Evolutionary conservation across 2,888 invertebrate species (phyloP).

Genomic region (Aspidiotus rigidus): DNA sequence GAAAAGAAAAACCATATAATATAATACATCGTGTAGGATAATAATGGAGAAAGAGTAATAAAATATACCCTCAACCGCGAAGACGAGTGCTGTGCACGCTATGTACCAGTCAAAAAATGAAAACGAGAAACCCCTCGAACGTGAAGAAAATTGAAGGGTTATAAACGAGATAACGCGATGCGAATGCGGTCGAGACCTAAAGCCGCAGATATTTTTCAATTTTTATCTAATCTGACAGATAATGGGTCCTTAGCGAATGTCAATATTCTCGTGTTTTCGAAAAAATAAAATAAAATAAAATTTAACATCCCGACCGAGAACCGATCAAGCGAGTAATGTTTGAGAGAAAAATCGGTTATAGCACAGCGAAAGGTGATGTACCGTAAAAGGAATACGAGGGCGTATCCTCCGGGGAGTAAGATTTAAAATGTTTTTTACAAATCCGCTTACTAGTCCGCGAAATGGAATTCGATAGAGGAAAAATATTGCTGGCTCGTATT

Average conservation of each 20-base stretch:
- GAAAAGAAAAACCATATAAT: background rate
- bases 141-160: conserved; percentile 22
- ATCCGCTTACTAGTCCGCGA: conserved; percentile 1
- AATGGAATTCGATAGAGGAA: too few species aligned
- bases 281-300: conserved; percentile 21
- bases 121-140: background rate
- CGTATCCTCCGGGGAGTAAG: conserved; percentile 11
- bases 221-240: conserved; percentile 41
- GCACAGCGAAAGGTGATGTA: background rate
- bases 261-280: conserved; percentile 30
- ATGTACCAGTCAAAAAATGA: conserved; percentile 12
- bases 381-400: conserved; percentile 14
- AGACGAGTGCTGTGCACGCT: background rate
- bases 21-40: background rate
- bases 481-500: too few species aligned
- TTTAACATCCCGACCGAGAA: conserved; percentile 3
- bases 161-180: background rate
- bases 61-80: too few species aligned
- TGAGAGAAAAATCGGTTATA: background rate
- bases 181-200: conserved; percentile 8
- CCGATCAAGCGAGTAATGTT: conserved; percentile 22
- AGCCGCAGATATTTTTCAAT: conserved; percentile 40
- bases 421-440: conserved; percentile 26
- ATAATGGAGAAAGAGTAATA: background rate
- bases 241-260: conserved; percentile 38